Base-by-base conservation (phyloP, 2,113 vertebrate species). In the Prunella fulvescens region DNA sequence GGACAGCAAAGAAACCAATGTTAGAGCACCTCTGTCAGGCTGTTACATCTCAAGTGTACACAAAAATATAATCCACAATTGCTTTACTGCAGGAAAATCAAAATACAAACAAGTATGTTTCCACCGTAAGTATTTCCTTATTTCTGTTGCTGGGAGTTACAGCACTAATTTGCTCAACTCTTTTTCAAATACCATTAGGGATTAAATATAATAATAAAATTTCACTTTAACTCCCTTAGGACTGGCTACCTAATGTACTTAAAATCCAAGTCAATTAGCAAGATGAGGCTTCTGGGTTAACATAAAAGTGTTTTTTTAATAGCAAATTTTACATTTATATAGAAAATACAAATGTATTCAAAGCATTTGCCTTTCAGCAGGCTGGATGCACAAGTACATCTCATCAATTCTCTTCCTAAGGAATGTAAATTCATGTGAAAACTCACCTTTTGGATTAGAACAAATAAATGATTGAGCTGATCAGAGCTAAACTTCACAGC, bases 401-500 rank as follows among this genome's bases (percentile, higher is more conserved):
- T 73, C 53, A 83, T 8, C 19, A 85, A 7, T 61, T 73, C 12
- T 53, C 31, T 39, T 70, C 51, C 50, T 51, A 56, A 70, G 14
- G 18, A 69, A 67, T 4, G 6, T 12, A 79, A 93, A 70, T 17
- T 47, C 44, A 57, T 2, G 7, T 33, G 29, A 88, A 72, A 81
- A 54, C 97, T 74, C 92, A 99, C 99, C 98, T 99, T 99, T 96
- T 99, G 99, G 91, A 99, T 99, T 91, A 99, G 98, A 92, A 99
- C 98, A 91, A 99, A 99, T 87, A 99, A 98, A 96, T 99, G 99
- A 96, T 98, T 99, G 83, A 99, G 99, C 72, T 99, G 99, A 76
- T 99, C 99, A 22, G 98, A 99, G 95, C 98, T 99, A 97, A 99
- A 99, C 95, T 99, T 99, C 86, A 99, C 99, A 88, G 99, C 99